These are phyloP conservation scores for Apodemia mormo DNA, from an alignment of 2,888 invertebrate genomes.

Conservation along the genomic window DNA sequence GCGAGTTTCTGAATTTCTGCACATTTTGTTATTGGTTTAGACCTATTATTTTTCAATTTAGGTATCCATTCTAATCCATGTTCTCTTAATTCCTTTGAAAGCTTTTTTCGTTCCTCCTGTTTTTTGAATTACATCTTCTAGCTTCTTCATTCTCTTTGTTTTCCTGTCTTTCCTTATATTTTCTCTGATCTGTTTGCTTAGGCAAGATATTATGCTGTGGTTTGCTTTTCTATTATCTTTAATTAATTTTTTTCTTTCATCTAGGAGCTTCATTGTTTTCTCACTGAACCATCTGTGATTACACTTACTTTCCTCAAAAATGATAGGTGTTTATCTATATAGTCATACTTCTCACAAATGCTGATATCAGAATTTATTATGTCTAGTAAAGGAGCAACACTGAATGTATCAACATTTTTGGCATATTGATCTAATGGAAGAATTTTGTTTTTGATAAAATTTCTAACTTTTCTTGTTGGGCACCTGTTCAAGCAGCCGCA, in stretches of 20 bases:
- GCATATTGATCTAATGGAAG: not conserved
- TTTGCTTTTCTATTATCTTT: slow-evolving; percentile 22
- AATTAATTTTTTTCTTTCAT: not conserved
- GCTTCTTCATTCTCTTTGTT: too few relatives aligned
- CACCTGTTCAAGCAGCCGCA: not conserved
- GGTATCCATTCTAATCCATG: slow-evolving; percentile 27
- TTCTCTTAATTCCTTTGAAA: slow-evolving; percentile 30
- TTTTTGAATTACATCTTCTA: slow-evolving; percentile 7
- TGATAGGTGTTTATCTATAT: slow-evolving; percentile 19
- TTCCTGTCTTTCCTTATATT: slow-evolving; percentile 26
- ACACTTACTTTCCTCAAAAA: not conserved
- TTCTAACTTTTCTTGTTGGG: too few relatives aligned
- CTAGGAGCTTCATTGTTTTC: too few relatives aligned
- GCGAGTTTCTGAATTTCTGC: slow-evolving; percentile 23
- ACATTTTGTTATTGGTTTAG: not conserved
- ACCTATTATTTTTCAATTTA: not conserved
- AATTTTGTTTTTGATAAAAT: not conserved
- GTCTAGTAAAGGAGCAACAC: not conserved
- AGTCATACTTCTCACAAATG: not conserved
- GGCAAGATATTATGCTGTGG: slow-evolving; percentile 21
- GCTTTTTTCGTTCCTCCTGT: slow-evolving; percentile 39
- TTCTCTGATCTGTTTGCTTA: slow-evolving; percentile 35
- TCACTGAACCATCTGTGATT: not conserved
- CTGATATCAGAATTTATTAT: not conserved
- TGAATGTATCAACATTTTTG: slow-evolving; percentile 7